phyloP scores from a whole-genome alignment of 2,113 vertebrate species.

The Phyllostomus discolor region DNA sequence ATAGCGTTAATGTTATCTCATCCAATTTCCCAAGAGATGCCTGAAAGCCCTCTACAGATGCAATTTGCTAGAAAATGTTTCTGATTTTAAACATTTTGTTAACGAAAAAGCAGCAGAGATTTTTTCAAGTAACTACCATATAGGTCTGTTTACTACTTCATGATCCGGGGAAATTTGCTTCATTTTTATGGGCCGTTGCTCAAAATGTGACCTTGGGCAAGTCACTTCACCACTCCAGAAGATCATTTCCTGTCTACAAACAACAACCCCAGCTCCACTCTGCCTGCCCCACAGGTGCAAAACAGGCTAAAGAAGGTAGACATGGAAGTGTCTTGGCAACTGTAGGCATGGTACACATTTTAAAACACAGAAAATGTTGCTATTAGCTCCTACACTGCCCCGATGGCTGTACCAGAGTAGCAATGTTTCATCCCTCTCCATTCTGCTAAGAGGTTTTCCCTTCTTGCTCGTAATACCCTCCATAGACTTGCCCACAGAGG shows the following conservation, averaged over 20 bases:
- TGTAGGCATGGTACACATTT: background rate
- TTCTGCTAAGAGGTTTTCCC: background rate
- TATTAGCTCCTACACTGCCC: background rate
- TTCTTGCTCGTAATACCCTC: background rate
- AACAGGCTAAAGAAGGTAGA: background rate
- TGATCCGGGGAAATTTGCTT: background rate
- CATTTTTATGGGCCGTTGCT: background rate
- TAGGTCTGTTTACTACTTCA: conserved; percentile 21
- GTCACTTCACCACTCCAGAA: background rate
- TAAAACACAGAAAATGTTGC: background rate
- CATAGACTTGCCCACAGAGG: background rate
- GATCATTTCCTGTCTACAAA: background rate
- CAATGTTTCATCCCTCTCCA: background rate
- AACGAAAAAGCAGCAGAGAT: background rate
- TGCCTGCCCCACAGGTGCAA: background rate
- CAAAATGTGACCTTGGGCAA: background rate
- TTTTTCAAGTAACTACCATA: background rate
- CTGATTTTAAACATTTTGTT: conserved; percentile 28
- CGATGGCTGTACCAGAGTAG: background rate
- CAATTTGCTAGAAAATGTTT: conserved; percentile 4
- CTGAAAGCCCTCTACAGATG: background rate
- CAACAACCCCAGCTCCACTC: background rate
- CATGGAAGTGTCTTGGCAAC: background rate
- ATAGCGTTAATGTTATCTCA: background rate
- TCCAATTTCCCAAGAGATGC: background rate